A percentile compares a stretch with the other conserved stretches of the same genome.
These are phyloP conservation scores for Hyles vespertilio DNA, from an alignment of 1,140 invertebrate species.

Conservation along the genomic window DNA sequence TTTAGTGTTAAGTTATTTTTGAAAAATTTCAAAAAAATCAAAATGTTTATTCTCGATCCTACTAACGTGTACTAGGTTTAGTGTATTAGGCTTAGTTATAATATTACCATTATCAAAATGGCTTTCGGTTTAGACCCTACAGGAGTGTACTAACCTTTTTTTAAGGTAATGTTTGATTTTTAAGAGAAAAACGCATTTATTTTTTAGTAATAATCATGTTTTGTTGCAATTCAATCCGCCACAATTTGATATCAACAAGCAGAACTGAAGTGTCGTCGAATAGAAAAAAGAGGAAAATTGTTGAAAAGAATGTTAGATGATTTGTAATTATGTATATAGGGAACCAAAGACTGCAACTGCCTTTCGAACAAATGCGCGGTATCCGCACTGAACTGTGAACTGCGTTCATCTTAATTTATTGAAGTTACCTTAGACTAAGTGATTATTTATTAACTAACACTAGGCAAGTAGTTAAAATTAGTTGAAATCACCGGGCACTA, in stretches of 20 bases:
- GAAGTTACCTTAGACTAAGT: conserved; percentile 69
- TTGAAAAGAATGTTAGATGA: conserved; percentile 14
- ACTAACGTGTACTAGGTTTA: conserved; percentile 62
- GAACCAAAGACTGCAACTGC: conserved; percentile 67
- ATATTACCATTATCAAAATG: conserved; percentile 33
- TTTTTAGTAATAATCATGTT: conserved; percentile 9
- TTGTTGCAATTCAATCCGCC: conserved; percentile 46
- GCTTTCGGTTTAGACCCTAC: conserved; percentile 52
- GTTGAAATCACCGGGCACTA: conserved; percentile 19
- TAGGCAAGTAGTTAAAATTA: conserved; percentile 40
- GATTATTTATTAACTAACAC: conserved; percentile 68
- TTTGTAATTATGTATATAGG: conserved; percentile 55
- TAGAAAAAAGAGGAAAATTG: conserved; percentile 58
- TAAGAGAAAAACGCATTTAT: conserved; percentile 8
- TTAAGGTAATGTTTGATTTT: conserved; percentile 20
- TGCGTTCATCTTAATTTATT: conserved; percentile 56
- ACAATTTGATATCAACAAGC: conserved; percentile 56
- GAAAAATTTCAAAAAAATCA: conserved; percentile 25
- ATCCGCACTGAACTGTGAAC: conserved; percentile 36
- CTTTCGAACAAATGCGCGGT: conserved; percentile 26
- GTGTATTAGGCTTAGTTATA: conserved; percentile 7
- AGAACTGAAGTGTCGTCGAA: conserved; percentile 59
- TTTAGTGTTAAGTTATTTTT: conserved; percentile 35
- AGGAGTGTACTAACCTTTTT: conserved; percentile 43
- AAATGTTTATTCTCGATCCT: conserved; percentile 62